phyloP scores from a whole-genome alignment of 2,113 vertebrate genomes.

The Melozone crissalis region DNA sequence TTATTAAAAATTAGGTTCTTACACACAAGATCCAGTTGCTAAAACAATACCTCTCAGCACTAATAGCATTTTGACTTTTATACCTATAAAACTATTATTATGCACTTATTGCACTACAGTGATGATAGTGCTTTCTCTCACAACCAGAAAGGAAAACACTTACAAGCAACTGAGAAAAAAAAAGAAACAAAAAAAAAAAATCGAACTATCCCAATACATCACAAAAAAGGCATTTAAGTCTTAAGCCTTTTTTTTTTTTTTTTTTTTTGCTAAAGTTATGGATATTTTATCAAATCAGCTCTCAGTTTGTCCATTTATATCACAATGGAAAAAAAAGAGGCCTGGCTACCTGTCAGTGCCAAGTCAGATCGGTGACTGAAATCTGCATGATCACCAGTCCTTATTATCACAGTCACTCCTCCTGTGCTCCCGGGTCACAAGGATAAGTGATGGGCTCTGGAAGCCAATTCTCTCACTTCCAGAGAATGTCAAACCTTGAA shows the following conservation, averaged over 20 bases:
- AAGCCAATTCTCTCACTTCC: neutral
- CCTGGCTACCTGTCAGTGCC: neutral
- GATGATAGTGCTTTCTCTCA: neutral
- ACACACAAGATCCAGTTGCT: neutral
- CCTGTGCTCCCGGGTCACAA: neutral
- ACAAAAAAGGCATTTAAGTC: neutral
- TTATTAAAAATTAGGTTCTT: conserved; percentile 1
- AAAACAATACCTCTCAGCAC: neutral
- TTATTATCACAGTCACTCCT: neutral
- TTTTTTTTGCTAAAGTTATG: neutral
- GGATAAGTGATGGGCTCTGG: neutral
- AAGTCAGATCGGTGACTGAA: neutral
- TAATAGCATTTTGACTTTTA: conserved; percentile 19
- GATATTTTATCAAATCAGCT: neutral
- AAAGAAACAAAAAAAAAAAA: neutral
- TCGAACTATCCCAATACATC: accelerated
- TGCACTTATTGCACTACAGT: neutral
- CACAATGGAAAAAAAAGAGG: neutral
- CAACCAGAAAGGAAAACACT: neutral
- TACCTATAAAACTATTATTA: neutral
- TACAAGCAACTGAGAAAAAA: accelerated
- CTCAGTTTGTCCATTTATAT: neutral
- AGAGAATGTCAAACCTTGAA: neutral
- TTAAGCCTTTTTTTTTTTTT: accelerated
- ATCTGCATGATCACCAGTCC: neutral